A percentile compares a stretch with the other conserved stretches of the same genome.
phyloP scores from a whole-genome alignment of 2,888 invertebrate species.

The Troglohyphantes excavatus region DNA sequence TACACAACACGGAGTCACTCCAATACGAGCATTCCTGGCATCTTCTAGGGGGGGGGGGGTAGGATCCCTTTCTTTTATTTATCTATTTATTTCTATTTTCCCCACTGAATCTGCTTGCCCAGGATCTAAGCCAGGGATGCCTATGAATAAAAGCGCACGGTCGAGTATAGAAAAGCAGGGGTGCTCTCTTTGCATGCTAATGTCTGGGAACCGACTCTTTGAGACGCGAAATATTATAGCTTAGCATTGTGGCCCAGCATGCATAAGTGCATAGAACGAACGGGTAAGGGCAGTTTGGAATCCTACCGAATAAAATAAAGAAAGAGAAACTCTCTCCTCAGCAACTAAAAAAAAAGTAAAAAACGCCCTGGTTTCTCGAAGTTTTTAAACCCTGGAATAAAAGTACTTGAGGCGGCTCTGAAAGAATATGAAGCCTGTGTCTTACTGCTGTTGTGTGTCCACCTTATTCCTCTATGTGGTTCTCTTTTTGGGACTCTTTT shows the following conservation, averaged over 20 bases:
- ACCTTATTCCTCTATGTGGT: conserved; percentile 53
- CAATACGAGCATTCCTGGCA: conserved; percentile 61
- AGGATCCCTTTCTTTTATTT: conserved; percentile 61
- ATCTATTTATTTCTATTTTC: conserved; percentile 73
- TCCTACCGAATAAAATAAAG: conserved; percentile 37
- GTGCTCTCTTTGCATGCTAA: conserved; percentile 73
- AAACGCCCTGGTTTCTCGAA: conserved; percentile 23
- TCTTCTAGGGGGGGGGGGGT: conserved; percentile 31
- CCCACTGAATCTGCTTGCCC: conserved; percentile 35
- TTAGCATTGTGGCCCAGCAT: conserved; percentile 75
- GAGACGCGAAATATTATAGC: conserved; percentile 77
- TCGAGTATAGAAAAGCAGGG: conserved; percentile 61
- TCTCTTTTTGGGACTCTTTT: conserved; percentile 34
- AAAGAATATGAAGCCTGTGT: conserved; percentile 59
- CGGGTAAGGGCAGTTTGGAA: conserved; percentile 52
- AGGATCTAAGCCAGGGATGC: conserved; percentile 62
- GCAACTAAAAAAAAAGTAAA: conserved; percentile 25
- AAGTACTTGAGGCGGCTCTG: conserved; percentile 59
- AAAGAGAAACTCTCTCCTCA: background rate
- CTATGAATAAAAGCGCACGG: conserved; percentile 73
- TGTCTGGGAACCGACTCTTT: conserved; percentile 53
- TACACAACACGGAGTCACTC: conserved; percentile 65
- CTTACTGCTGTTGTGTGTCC: conserved; percentile 66
- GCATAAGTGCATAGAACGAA: conserved; percentile 67
- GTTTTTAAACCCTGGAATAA: conserved; percentile 71